Conservation (phyloP, 2,888 invertebrate genomes). For the Andrena chrysosceles region DNA sequence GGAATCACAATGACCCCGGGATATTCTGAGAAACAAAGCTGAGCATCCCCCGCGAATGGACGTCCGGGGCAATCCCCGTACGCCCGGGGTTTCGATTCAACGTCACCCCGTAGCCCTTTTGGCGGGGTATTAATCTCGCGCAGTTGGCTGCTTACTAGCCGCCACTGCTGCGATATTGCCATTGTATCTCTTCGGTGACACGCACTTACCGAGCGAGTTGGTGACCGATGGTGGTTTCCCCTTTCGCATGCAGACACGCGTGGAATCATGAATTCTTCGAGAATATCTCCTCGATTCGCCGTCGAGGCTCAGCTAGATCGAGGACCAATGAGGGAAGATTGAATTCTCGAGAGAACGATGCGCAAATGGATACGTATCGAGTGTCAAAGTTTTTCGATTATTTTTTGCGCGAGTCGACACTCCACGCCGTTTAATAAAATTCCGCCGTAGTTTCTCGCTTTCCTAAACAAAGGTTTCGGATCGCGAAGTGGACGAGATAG, state of each 20-base stretch:
- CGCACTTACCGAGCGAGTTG: conserved; percentile 33
- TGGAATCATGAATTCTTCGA: not conserved
- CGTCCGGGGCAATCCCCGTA: conserved; percentile 29
- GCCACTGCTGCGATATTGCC: conserved; percentile 28
- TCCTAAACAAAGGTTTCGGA: conserved; percentile 34
- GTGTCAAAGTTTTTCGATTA: too few relatives aligned
- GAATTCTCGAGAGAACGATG: not conserved
- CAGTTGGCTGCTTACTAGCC: conserved; percentile 11
- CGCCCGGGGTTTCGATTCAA: conserved; percentile 15
- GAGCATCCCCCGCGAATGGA: conserved; percentile 18
- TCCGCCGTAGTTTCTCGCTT: not conserved
- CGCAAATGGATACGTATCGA: too few relatives aligned
- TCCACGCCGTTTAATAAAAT: conserved; percentile 20
- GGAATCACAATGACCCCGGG: conserved; percentile 73
- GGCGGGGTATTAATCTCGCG: conserved; percentile 43
- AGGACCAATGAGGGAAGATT: not conserved
- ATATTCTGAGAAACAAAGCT: conserved; percentile 68
- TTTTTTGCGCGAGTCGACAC: not conserved
- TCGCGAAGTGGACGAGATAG: conserved; percentile 12
- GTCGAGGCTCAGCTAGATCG: not conserved
- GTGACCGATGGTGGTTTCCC: conserved; percentile 30
- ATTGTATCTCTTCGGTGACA: conserved; percentile 33
- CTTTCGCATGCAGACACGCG: conserved; percentile 11
- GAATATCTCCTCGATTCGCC: not conserved
- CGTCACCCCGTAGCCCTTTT: conserved; percentile 5